Evolutionary conservation across 2,888 invertebrate species (phyloP), one percentile per base, ranked within the genome.

Genomic region (Ecdyonurus torrentis): DNA sequence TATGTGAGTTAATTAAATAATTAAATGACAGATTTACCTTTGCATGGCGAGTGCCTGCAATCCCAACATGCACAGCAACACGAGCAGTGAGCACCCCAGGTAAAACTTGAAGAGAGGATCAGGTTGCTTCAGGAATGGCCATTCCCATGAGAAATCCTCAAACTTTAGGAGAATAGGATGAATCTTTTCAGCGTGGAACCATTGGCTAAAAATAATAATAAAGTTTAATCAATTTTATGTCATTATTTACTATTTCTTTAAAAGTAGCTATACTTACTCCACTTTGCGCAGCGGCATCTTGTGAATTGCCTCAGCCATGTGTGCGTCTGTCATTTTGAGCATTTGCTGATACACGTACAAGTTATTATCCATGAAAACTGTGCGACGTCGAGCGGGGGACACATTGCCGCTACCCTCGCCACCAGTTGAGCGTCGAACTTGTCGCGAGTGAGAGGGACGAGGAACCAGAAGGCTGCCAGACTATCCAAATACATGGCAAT

Each of bases 21-120:
- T n/a, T n/a, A n/a, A n/a, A n/a, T n/a, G n/a, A n/a, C n/a, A n/a
- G n/a, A 74, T 76, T 74, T 74, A 81, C 83, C 74, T 73, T 3
- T 76, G 74, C 66, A 78, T 70, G 25, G 83, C 81, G 50, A 87
- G 71, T 63, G 81, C 77, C 69, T 87, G 85, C 59, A 87, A 80
- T 10, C 81, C 69, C 62, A 83, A 78, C 70, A 80, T 77, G 63
- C 81, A 80, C 18, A 83, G 65, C 58, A 85, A 75, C 20, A 87
- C 78, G 52, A 83, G 70, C 37, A 82, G 74, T 37, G 83, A 79
- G 67, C 82, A 80, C 1, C 83, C 74, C 25, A 87, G 76, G 71
- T 87, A 93, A 72, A 89, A 92, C 72, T 91, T 91, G 71, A 91
- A 89, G 66, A 93, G 80, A 0, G 89, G 87, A 76, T 95, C 94